phyloP scores from a whole-genome alignment of 2,113 vertebrate genomes.

The Phaethornis superciliosus region DNA sequence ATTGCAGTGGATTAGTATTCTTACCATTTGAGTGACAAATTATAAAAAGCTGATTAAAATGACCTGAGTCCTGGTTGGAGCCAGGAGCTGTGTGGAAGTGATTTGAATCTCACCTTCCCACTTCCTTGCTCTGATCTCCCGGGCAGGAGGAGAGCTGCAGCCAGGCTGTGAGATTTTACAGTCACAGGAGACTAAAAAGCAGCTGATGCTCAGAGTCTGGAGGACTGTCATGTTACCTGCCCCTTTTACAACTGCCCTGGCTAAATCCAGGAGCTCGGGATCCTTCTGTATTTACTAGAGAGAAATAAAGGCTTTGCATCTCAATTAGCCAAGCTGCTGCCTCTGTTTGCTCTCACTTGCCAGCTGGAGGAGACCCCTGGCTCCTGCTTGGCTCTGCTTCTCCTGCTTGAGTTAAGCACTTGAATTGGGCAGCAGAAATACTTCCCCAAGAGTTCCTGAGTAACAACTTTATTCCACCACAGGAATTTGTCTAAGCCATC shows the following conservation, averaged over 20 bases:
- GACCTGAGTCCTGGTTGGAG: background rate
- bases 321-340: background rate
- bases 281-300: background rate
- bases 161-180: background rate
- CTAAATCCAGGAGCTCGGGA: background rate
- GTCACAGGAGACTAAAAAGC: background rate
- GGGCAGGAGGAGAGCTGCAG: background rate
- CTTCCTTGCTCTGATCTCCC: background rate
- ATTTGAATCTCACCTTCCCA: slow-evolving; percentile 18
- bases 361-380: background rate
- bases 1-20: background rate
- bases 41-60: slow-evolving; percentile 42
- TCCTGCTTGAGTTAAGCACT: background rate
- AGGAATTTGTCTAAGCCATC: slow-evolving; percentile 54
- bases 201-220: background rate
- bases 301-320: background rate
- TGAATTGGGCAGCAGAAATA: background rate
- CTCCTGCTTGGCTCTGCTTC: background rate
- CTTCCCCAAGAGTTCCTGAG: background rate
- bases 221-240: background rate
- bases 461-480: slow-evolving; percentile 17
- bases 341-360: background rate
- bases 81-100: background rate
- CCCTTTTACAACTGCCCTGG: background rate
- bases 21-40: slow-evolving; percentile 13